Evolutionary conservation across 2,113 vertebrate genomes (phyloP).

Genomic region (Ploceus nigricollis): DNA sequence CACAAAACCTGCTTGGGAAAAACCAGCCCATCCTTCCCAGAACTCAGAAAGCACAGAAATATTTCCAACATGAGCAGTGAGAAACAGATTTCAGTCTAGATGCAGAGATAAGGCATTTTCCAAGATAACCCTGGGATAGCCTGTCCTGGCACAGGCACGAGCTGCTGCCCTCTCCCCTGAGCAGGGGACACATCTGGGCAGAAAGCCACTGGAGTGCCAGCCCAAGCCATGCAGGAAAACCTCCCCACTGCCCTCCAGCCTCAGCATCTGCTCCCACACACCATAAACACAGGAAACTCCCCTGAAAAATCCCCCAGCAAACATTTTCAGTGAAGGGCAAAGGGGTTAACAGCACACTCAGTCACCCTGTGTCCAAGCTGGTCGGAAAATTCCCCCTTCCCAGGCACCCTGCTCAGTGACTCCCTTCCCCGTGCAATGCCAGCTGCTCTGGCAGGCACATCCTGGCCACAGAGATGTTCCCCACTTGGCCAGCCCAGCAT

Average conservation of each 20-base stretch:
- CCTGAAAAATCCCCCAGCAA: neutral
- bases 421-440: neutral
- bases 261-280: neutral
- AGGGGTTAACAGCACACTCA: accelerated
- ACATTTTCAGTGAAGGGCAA: neutral
- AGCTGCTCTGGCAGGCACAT: neutral
- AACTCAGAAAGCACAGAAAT: neutral
- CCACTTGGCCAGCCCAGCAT: accelerated
- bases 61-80: accelerated
- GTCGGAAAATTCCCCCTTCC: neutral
- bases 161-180: neutral
- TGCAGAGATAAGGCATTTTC: accelerated
- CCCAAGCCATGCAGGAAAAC: accelerated
- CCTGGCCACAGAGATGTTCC: accelerated
- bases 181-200: neutral
- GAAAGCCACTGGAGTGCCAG: accelerated
- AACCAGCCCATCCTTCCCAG: neutral
- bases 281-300: neutral
- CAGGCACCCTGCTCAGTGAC: neutral
- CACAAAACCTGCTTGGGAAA: neutral
- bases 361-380: accelerated
- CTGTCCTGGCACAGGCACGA: neutral
- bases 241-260: accelerated
- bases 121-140: accelerated
- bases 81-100: neutral